phyloP scores from a whole-genome alignment of 2,797 vertebrate species.

The Helarctos malayanus region DNA sequence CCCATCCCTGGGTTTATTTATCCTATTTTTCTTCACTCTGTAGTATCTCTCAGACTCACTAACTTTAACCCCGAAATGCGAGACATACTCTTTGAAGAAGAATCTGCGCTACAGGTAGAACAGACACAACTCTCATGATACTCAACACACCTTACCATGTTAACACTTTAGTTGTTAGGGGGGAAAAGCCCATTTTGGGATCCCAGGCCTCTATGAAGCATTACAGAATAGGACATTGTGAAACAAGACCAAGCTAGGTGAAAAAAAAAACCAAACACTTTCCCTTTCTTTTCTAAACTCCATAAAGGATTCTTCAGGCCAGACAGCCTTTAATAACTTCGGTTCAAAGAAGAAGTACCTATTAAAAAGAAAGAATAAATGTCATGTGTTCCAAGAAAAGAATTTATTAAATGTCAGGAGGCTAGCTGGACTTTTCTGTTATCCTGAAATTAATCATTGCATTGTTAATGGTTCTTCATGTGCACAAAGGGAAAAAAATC shows the following conservation, averaged over 20 bases:
- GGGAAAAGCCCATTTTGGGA: neutral
- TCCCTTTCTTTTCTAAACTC: neutral
- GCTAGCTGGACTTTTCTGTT: neutral
- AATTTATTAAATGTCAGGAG: neutral
- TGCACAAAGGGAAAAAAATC: neutral
- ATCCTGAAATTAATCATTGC: conserved; percentile 5
- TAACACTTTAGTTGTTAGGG: neutral
- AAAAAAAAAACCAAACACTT: neutral
- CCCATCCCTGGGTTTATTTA: neutral
- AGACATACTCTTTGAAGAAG: neutral
- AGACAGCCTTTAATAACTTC: neutral
- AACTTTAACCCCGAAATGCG: neutral
- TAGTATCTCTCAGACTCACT: neutral
- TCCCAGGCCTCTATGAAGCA: neutral
- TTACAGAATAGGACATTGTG: neutral
- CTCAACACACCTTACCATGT: neutral
- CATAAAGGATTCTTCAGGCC: neutral
- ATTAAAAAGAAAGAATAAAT: conserved; percentile 44
- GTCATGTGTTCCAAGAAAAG: neutral
- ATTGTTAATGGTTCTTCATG: neutral
- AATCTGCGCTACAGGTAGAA: neutral
- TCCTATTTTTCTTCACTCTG: neutral
- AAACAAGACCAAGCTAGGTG: neutral
- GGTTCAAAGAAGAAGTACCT: neutral
- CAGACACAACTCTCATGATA: neutral